Evolutionary conservation across 1,140 invertebrate genomes (phyloP).

Genomic region (Triops cancriformis): DNA sequence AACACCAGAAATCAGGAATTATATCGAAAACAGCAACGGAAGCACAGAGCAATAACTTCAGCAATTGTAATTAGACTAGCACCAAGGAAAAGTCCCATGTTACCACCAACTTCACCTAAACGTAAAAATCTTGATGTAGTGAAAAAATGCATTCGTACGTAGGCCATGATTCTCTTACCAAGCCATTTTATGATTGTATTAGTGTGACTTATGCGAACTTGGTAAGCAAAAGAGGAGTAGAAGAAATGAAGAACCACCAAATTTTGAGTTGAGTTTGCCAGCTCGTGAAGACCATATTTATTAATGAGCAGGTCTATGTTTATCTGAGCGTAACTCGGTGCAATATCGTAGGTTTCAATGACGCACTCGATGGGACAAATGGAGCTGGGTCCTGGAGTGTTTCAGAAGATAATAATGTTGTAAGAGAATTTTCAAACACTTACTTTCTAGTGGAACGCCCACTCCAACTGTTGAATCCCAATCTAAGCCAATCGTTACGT

Average conservation of each 20-base stretch:
- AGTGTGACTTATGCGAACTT: neutral
- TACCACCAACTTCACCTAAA: conserved; percentile 20
- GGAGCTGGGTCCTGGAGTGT: neutral
- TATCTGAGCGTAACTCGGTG: neutral
- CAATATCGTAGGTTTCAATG: neutral
- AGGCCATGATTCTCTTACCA: neutral
- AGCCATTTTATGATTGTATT: neutral
- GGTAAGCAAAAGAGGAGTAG: neutral
- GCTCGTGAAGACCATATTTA: neutral
- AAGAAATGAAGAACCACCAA: neutral
- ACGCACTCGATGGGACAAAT: neutral
- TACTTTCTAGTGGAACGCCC: neutral
- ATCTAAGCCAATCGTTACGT: neutral
- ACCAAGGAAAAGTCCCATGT: conserved; percentile 17
- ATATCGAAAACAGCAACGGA: conserved; percentile 14
- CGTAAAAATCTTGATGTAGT: neutral
- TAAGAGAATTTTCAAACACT: neutral
- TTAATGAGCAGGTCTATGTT: neutral
- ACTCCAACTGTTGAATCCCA: neutral
- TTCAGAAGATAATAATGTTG: neutral
- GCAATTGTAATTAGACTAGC: conserved; percentile 16
- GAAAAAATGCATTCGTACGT: neutral
- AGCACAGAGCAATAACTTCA: conserved; percentile 10
- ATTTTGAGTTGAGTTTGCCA: neutral
- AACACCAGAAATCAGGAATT: neutral